phyloP scores from a whole-genome alignment of 2,888 invertebrate genomes.

The Nudaria mundana region DNA sequence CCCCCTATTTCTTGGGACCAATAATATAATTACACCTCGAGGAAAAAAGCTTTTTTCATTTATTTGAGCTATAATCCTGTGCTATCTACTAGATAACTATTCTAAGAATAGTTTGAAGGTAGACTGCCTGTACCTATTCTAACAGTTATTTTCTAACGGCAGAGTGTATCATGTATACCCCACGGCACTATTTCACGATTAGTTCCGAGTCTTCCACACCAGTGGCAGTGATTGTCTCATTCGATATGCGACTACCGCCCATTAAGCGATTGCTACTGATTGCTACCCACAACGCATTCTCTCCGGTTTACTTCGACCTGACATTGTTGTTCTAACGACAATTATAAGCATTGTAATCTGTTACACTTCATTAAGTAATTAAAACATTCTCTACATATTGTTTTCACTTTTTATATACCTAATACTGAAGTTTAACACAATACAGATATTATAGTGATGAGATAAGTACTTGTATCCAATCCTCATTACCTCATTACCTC shows the following conservation, averaged over 20 bases:
- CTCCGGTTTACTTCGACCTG: slow-evolving; percentile 59
- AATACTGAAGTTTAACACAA: too few species aligned
- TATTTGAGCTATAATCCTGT: too few species aligned
- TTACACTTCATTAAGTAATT: slow-evolving; percentile 57
- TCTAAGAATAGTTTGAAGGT: too few species aligned
- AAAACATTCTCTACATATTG: slow-evolving; percentile 41
- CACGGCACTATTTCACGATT: slow-evolving; percentile 32
- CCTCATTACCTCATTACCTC: too few species aligned
- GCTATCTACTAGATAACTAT: too few species aligned
- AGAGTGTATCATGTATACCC: slow-evolving; percentile 9
- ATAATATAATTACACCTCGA: too few species aligned
- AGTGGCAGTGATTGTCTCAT: slow-evolving; percentile 53
- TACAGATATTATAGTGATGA: not conserved
- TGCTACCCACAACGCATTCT: slow-evolving; percentile 56
- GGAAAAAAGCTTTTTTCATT: too few species aligned
- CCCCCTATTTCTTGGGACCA: too few species aligned
- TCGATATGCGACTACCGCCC: slow-evolving; percentile 67
- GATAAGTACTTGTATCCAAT: too few species aligned
- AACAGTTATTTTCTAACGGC: too few species aligned
- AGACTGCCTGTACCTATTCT: too few species aligned
- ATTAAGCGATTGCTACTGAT: slow-evolving; percentile 55
- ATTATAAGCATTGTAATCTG: slow-evolving; percentile 63
- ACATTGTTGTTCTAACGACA: slow-evolving; percentile 64
- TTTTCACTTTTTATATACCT: too few species aligned
- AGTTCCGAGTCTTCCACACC: slow-evolving; percentile 49